Base-by-base conservation (phyloP, 2,888 invertebrate species). In the Temnothorax ravouxi region DNA sequence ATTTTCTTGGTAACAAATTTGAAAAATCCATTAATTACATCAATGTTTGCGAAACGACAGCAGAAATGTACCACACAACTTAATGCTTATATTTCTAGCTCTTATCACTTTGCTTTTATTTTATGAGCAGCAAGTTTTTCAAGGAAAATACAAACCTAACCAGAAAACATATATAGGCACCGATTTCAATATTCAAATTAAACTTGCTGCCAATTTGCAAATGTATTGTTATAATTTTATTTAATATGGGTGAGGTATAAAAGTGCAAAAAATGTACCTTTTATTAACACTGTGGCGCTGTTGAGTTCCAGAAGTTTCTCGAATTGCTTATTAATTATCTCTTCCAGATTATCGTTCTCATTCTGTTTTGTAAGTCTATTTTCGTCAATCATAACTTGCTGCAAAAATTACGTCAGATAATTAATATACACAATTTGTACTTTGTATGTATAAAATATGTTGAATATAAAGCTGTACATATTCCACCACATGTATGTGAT, bases 211-310 rank as follows among this genome's bases (percentile, higher is more conserved):
- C 47, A 47, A 15, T 47, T 47, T 15, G 44, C 13, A 44, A 44
- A 11, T 44, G 18, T 50, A 50, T 18, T 6, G 50, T 18, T 18
- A 50, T 18, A 5, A 50, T 18, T 6, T 18, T 50, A 50, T 50
- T 50, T 50, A 50, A 50, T 15, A 47, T 15, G 5, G 1, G 0
- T 44, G 6, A 44, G 13, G 13, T 44, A 64, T 41, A 38, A 56
- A 21, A 66, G 11, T 29, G 6, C 34, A 79, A 47, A 38, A 64
- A 25, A 84, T 83, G 59, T 89, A 93, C 93, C 81, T 80, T 80
- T 83, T 52, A 93, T 76, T 1, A 93, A 79, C 54, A 75, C 61
- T 18, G 93, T 92, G 5, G 91, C 90, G 8, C 81, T 84, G 64
- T 88, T 80, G 1, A 93, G 87, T 54, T 90, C 74, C 47, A 85